Evolutionary conservation across 2,888 invertebrate species (phyloP), one percentile per base, ranked within the genome.

Genomic region (Orchestes rusci): DNA sequence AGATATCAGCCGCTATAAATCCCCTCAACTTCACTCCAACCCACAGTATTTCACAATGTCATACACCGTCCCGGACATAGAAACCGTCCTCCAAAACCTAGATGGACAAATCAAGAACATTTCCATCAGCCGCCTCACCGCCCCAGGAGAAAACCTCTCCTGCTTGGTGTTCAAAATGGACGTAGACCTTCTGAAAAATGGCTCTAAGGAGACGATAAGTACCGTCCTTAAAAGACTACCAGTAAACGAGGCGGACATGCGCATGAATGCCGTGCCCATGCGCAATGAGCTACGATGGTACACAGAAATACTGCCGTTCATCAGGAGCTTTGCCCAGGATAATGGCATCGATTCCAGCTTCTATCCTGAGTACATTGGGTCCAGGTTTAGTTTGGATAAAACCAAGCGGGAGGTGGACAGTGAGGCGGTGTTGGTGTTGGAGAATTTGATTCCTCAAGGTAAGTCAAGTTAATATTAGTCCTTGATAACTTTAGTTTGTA

Each of bases 371-470:
- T 45, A 35, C 34, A 39, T 45, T 16, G 52, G 50, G 3, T 40
- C 45, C n/a, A 50, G 54, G 31, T 33, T 45, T 10, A 52, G 43
- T 18, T 42, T 54, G 20, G 45, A 47, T 23, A n/a, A 32, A 2
- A 23, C 41, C 3, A 45, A 34, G 20, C 38, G 35, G n/a, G 35
- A 41, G 4, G 36, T 47, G 2, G 53, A 53, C 37, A 28, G 33
- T 12, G 52, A 54, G 31, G 37, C 47, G 10, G 38, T 54, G 15
- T 33, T 54, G 17, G 18, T 54, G 3, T 27, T 54, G 16, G 45
- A 54, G 39, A 54, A 54, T 35, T 32, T 54, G n/a, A 43, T 19
- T 28, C 34, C 23, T n/a, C 34, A 45, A 40, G 53, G 51, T 51
- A 40, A 38, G 10, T 23, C 23, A n/a, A n/a, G n/a, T n/a, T n/a